phyloP scores from a whole-genome alignment of 2,113 vertebrate species.

The Benitochromis conjunctus region DNA sequence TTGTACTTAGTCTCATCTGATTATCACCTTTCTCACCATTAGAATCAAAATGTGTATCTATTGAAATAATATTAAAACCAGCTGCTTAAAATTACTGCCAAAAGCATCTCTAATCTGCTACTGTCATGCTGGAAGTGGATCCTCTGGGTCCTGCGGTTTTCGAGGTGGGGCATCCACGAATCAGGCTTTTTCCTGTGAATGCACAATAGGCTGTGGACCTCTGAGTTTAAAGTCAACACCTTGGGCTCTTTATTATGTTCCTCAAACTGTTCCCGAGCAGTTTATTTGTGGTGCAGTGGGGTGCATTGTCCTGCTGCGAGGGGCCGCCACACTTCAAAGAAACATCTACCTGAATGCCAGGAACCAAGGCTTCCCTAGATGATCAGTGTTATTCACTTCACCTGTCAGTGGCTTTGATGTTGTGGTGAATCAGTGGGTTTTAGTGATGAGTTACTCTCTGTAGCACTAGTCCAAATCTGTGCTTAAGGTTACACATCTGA shows the following conservation, averaged over 20 bases:
- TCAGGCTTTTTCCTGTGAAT: not conserved
- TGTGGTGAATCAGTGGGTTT: not conserved
- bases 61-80: not conserved
- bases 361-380: not conserved
- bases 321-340: not conserved
- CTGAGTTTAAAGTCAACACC: not conserved
- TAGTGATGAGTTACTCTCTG: not conserved
- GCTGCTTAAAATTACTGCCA: not conserved
- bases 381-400: not conserved
- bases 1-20: not conserved
- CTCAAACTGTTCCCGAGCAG: not conserved
- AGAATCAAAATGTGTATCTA: not conserved
- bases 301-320: not conserved
- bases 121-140: not conserved
- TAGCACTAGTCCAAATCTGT: not conserved
- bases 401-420: not conserved
- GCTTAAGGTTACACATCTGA: not conserved
- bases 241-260: not conserved
- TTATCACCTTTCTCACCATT: not conserved
- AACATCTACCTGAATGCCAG: not conserved
- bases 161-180: not conserved
- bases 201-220: not conserved
- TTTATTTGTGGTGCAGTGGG: not conserved
- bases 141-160: not conserved
- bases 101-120: not conserved